Base-by-base conservation (phyloP, 2,888 invertebrate species). In the Amphipyra berbera region DNA sequence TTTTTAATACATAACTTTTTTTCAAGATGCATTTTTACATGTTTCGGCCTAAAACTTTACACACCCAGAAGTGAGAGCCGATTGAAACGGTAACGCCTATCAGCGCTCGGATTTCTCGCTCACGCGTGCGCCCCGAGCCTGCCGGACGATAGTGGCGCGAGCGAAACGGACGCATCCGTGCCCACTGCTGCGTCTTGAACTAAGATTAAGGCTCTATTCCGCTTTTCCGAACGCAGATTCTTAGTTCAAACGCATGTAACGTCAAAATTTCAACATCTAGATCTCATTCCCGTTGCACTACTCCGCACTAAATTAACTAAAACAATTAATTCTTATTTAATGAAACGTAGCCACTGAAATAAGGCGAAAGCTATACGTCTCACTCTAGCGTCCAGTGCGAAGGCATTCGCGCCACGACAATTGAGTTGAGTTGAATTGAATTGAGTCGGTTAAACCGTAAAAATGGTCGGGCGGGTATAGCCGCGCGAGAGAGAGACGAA, bases 1-100 rank as follows among this genome's bases (percentile, higher is more conserved):
- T 95, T 95, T 95, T 95, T 92, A 94, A 95, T 94, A 94, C 95
- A 95, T 95, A 95, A 95, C 95, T 95, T 95, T 95, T 95, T 95
- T 95, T 94, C 94, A 95, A 95, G 94, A 94, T 95, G 94, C 95
- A 95, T 94, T 95, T 95, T 94, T 95, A 95, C 95, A 94, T 93
- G 95, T 95, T 94, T 94, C 93, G 94, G 94, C 94, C 94, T 94
- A 94, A 95, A 94, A 94, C 94, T 95, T 95, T 94, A 94, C 94
- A 94, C 94, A 93, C 94, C 94, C 94, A 93, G 88, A 84, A 87
- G 93, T 73, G 82, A 75, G 88, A 88, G 87, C 85, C 82, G 92
- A 90, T 78, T 85, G 82, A 90, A 88, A 63, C 82, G 93, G 94
- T 84, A 87, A 89, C 95, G 95, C 95, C 95, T 94, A 87, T 93